phyloP scores from a whole-genome alignment of 2,888 invertebrate species.

The Malthinus seriepunctatus region DNA sequence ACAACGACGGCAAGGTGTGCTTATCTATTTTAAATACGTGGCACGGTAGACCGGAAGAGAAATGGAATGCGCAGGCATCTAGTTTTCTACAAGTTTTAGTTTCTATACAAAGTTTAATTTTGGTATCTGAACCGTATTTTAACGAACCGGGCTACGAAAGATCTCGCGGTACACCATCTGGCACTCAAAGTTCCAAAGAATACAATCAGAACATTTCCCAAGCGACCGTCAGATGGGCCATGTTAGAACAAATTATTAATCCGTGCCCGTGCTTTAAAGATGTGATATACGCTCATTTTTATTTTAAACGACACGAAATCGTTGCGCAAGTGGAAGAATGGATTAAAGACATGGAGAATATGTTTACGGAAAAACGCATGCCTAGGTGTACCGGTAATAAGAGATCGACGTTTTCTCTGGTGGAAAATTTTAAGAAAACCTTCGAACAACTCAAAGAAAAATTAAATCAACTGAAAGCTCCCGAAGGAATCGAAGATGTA shows the following conservation, averaged over 20 bases:
- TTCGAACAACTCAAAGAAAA: slow-evolving; percentile 78
- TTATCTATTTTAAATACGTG: slow-evolving; percentile 94
- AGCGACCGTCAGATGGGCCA: slow-evolving; percentile 94
- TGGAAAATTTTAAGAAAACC: slow-evolving; percentile 52
- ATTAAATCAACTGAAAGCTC: slow-evolving; percentile 79
- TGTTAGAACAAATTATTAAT: slow-evolving; percentile 90
- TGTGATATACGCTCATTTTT: slow-evolving; percentile 93
- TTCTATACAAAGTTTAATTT: slow-evolving; percentile 89
- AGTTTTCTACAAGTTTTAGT: slow-evolving; percentile 92
- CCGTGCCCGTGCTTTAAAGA: slow-evolving; percentile 92
- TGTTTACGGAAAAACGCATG: slow-evolving; percentile 65
- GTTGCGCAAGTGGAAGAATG: slow-evolving; percentile 86
- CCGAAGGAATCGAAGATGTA: slow-evolving; percentile 71
- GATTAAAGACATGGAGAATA: slow-evolving; percentile 83
- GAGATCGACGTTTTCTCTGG: slow-evolving; percentile 47
- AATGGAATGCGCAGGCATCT: slow-evolving; percentile 95
- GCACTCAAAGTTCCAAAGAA: slow-evolving; percentile 87
- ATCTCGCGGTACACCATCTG: slow-evolving; percentile 84
- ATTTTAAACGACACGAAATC: slow-evolving; percentile 90
- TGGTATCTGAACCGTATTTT: slow-evolving; percentile 92
- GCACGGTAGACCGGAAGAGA: slow-evolving; percentile 96
- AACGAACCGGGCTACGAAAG: slow-evolving; percentile 95
- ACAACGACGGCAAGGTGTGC: slow-evolving; percentile 95
- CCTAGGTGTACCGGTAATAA: slow-evolving; percentile 61
- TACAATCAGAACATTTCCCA: slow-evolving; percentile 96